Percentiles rank a stretch among this genome's conserved stretches.
phyloP scores from a whole-genome alignment of 2,797 vertebrate species.

The Parauchenoglanis punctatus region DNA sequence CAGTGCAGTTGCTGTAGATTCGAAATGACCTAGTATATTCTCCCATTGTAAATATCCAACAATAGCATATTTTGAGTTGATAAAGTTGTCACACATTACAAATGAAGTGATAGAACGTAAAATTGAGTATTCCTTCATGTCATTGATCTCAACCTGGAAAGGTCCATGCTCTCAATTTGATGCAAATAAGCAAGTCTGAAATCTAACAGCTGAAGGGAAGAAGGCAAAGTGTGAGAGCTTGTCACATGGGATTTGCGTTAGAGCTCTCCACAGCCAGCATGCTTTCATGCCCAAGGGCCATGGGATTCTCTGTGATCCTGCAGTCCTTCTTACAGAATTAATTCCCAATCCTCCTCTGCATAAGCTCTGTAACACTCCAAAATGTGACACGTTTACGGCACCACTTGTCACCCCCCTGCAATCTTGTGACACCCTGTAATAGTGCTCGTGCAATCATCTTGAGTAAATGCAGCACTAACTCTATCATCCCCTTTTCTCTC shows the following conservation, averaged over 20 bases:
- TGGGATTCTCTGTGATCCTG: slow-evolving; percentile 28
- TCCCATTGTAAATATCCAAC: neutral
- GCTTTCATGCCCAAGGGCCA: slow-evolving; percentile 3
- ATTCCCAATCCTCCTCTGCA: slow-evolving; percentile 27
- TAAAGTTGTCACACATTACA: neutral
- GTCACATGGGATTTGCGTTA: slow-evolving; percentile 30
- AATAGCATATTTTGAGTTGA: neutral
- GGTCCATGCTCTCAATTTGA: neutral
- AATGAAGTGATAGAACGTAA: neutral
- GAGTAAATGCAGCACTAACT: slow-evolving; percentile 17
- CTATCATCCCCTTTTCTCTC: slow-evolving; percentile 48
- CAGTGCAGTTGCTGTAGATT: neutral
- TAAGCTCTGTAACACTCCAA: slow-evolving; percentile 23
- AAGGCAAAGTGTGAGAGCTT: slow-evolving; percentile 6
- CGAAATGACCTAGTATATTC: neutral
- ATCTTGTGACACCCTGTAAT: slow-evolving; percentile 15
- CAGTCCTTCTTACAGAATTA: slow-evolving; percentile 3
- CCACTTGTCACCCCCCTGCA: slow-evolving; percentile 15
- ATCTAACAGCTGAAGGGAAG: neutral
- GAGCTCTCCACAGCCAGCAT: neutral
- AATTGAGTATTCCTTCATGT: neutral
- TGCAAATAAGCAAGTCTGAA: neutral
- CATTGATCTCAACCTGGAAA: neutral
- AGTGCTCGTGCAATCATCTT: slow-evolving; percentile 13
- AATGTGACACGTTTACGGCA: slow-evolving; percentile 26